Evolutionary conservation across 2,888 invertebrate genomes (phyloP), one percentile per base, ranked within the genome.

Genomic region (Mylabris sibirica): DNA sequence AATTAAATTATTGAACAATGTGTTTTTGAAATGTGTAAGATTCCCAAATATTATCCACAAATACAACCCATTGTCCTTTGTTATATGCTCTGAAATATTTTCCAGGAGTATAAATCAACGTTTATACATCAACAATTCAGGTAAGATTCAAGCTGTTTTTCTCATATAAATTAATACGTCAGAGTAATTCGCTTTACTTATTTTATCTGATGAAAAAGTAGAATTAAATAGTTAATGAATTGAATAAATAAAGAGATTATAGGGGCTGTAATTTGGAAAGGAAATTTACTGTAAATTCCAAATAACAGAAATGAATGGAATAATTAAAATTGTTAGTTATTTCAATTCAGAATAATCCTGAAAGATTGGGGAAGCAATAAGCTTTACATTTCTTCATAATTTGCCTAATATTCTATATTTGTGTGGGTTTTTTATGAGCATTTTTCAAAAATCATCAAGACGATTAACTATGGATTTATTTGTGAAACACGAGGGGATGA

Each of bases 11-110:
- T 76, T 75, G 82, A 75, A 74, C 65, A 74, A 78, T 84, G 85
- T 84, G 84, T 84, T 85, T 85, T 85, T 85, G 85, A 84, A 84
- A 83, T 83, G 80, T 79, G 80, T 80, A 77, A 79, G 79, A 74
- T 22, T 64, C 35, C 38, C 60, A 59, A 35, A 34, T 44, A 53
- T 6, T 8, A 5, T 34, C n/a, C 44, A 64, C 57, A 67, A 20
- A 11, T 6, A 20, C 30, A 4, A 20, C 59, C 57, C 53, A 12
- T 14, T 22, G 59, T 62, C 20, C 6, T 49, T 53, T 63, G 17
- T 63, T 11, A 20, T 60, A 26, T 17, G n/a, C n/a, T n/a, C n/a
- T 30, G 30, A 30, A 30, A 30, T 1, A 30, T 30, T 49, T 49
- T 49, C 8, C 11, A 49, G 49, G 0, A 3, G 20, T 1, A 49